A percentile compares a stretch with the other conserved stretches of the same genome.
phyloP scores from a whole-genome alignment of 2,113 vertebrate species.

The Lichenostomus cassidix region DNA sequence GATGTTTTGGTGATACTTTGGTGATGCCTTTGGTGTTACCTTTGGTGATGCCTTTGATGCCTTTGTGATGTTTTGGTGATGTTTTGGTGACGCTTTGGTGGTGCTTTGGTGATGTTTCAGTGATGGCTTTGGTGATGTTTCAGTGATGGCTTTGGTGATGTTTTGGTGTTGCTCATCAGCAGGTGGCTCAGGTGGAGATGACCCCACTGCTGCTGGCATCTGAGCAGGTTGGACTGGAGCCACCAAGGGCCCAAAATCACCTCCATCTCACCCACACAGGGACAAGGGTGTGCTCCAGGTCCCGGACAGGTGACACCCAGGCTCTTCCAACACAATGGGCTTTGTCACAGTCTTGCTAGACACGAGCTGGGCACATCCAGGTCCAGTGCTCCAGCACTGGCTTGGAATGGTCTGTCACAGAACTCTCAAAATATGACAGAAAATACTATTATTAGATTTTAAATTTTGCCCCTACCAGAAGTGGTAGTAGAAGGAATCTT shows the following conservation, averaged over 20 bases:
- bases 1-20: too few relatives aligned
- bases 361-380: neutral
- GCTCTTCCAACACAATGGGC: fast-evolving
- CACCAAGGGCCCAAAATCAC: fast-evolving
- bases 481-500: neutral
- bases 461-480: neutral
- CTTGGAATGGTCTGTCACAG: neutral
- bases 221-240: neutral
- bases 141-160: too few relatives aligned
- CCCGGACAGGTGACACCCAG: neutral
- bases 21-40: too few relatives aligned
- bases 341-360: neutral
- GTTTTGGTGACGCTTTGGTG: too few relatives aligned
- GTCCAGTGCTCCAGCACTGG: neutral
- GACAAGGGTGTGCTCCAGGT: fast-evolving
- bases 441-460: neutral
- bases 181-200: too few relatives aligned
- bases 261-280: too few relatives aligned
- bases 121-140: too few relatives aligned
- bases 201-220: neutral
- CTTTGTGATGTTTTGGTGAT: too few relatives aligned
- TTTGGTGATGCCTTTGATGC: too few relatives aligned
- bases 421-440: fast-evolving
- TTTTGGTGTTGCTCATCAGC: too few relatives aligned
- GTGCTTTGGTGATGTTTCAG: too few relatives aligned